Evolutionary conservation across 2,113 vertebrate species (phyloP).

Genomic region (Paradoxurus hermaphroditus): DNA sequence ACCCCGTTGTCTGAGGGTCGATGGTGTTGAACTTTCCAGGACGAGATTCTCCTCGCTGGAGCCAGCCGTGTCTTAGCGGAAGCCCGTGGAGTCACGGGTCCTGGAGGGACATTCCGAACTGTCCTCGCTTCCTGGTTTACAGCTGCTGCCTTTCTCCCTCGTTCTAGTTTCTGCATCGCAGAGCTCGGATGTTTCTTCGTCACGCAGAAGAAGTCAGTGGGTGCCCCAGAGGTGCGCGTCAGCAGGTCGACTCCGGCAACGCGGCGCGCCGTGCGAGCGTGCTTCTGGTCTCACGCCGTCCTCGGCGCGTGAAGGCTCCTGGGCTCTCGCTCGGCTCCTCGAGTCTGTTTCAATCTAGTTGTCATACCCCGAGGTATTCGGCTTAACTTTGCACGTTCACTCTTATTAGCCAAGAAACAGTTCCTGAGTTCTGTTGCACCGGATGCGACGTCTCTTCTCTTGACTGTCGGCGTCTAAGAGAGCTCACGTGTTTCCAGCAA

Average conservation of each 20-base stretch:
- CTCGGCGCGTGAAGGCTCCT: neutral
- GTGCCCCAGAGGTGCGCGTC: rapidly evolving
- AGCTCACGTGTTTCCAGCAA: neutral
- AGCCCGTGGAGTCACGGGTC: neutral
- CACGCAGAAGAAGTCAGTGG: too few relatives aligned
- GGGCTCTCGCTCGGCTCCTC: neutral
- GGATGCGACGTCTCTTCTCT: neutral
- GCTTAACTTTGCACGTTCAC: neutral
- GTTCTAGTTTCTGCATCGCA: neutral
- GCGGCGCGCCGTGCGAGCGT: rapidly evolving
- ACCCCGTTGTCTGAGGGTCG: neutral
- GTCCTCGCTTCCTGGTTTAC: too few relatives aligned
- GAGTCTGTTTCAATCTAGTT: neutral
- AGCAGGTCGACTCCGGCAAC: neutral
- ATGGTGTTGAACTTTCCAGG: neutral
- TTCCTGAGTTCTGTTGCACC: neutral
- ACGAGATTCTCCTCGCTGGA: neutral
- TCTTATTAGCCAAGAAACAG: neutral
- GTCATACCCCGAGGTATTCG: neutral
- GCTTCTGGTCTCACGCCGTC: neutral
- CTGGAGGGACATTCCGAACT: neutral
- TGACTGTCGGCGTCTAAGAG: neutral
- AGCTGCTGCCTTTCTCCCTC: too few relatives aligned
- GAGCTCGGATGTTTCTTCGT: neutral
- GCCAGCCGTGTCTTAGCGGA: neutral